Evolutionary conservation across 1,140 invertebrate species (phyloP), one percentile per base, ranked within the genome.

Genomic region (Lutraria rhynchaena): DNA sequence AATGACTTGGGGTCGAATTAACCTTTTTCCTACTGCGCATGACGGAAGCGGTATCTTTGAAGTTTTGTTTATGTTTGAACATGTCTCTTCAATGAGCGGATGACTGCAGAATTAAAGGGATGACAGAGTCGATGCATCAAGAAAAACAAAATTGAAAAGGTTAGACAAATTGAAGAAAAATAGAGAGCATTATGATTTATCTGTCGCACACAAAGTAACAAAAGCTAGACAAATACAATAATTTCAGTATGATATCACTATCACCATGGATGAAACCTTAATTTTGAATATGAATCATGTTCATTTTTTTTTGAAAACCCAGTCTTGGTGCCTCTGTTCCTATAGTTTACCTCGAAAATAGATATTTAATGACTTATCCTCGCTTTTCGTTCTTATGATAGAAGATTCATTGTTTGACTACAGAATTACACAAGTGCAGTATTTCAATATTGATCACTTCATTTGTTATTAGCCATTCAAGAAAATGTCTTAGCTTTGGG

Each of bases 1-100:
- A n/a, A n/a, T n/a, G n/a, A n/a, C n/a, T n/a, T n/a, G n/a, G n/a
- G n/a, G n/a, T n/a, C n/a, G n/a, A n/a, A n/a, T n/a, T n/a, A n/a
- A n/a, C n/a, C n/a, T n/a, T n/a, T n/a, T n/a, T n/a, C n/a, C 24
- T 7, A 71, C 29, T 55, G 69, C 49, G 69, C 69, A 73, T 37
- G 69, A 58, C 69, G 69, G 69, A 73, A 73, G 69, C 69, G 69
- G 55, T 29, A 73, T 53, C 35, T 73, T 73, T 51, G 51, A 73
- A 73, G 69, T 73, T 55, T 73, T 73, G 69, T 73, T 73, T 57
- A 57, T 73, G 69, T 73, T 49, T 53, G 44, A 58, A 73, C 69
- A 73, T 73, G 69, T 73, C 55, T 41, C 51, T 13, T n/a, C 33
- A 57, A 53, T 58, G 9, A 73, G 69, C 69, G 51, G 51, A 57